These are phyloP conservation scores for Oasisia sp. DNA, from an alignment of 2,888 invertebrate genomes.

Conservation along the genomic window DNA sequence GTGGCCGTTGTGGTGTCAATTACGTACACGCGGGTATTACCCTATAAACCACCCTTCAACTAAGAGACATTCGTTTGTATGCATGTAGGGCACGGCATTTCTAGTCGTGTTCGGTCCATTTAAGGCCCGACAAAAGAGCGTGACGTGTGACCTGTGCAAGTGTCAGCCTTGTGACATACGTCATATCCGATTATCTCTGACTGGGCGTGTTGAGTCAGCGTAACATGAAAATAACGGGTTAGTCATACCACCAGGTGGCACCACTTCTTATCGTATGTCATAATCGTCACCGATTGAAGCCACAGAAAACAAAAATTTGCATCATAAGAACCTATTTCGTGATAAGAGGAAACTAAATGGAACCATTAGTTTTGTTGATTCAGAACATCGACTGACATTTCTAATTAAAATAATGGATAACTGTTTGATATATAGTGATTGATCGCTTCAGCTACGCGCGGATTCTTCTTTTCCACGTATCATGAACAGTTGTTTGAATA, in stretches of 20 bases:
- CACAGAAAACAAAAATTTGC: background rate
- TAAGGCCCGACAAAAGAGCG: background rate
- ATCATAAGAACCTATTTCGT: too few relatives aligned
- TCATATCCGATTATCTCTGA: background rate
- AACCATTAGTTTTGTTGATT: too few relatives aligned
- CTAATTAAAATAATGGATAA: too few relatives aligned
- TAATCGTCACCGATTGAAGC: background rate
- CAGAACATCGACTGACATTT: too few relatives aligned
- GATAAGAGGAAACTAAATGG: too few relatives aligned
- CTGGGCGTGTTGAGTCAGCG: background rate
- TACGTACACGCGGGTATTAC: background rate
- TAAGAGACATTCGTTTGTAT: background rate
- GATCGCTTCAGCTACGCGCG: too few relatives aligned
- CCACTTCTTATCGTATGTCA: background rate
- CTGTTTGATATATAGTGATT: too few relatives aligned
- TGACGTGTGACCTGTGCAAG: background rate
- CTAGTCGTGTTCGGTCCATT: background rate
- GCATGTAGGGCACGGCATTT: background rate
- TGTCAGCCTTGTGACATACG: background rate
- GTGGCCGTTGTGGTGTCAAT: background rate
- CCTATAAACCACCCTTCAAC: background rate
- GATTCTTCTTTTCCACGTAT: too few relatives aligned
- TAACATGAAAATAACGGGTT: background rate
- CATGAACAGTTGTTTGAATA: too few relatives aligned
- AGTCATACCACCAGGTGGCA: background rate